Percentiles rank a stretch among this genome's conserved stretches.
Evolutionary conservation across 2,113 vertebrate genomes (phyloP).

Genomic region (Marmota flaviventris): DNA sequence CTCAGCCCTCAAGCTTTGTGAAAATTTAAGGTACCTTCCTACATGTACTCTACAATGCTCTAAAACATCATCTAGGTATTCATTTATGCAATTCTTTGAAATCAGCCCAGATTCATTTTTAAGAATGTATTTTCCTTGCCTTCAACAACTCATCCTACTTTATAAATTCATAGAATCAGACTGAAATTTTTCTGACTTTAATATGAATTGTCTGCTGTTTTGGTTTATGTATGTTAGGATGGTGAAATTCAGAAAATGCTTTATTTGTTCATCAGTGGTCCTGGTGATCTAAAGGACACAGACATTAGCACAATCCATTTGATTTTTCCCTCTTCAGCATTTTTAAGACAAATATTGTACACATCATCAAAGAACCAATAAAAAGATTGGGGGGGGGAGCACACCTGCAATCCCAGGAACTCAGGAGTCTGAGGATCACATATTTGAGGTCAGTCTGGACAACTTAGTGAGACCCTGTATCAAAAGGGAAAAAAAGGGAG

Average conservation of each 20-base stretch:
- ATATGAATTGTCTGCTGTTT: neutral
- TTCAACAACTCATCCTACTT: neutral
- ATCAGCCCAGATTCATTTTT: neutral
- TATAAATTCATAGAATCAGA: neutral
- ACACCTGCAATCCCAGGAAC: neutral
- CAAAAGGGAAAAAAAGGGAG: too few relatives aligned
- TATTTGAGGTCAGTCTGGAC: too few relatives aligned
- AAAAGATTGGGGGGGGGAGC: too few relatives aligned
- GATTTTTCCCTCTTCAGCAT: too few relatives aligned
- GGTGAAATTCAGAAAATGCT: neutral
- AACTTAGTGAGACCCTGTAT: too few relatives aligned
- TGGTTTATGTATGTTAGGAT: neutral
- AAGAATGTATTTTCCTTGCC: neutral
- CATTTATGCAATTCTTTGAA: constrained; percentile 25
- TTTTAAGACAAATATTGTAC: too few relatives aligned
- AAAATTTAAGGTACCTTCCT: neutral
- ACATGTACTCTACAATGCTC: neutral
- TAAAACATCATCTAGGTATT: neutral
- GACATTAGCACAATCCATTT: neutral
- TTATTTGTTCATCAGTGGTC: neutral
- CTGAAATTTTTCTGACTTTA: neutral
- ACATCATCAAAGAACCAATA: too few relatives aligned
- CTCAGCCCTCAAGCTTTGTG: neutral
- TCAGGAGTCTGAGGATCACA: neutral
- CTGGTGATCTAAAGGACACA: neutral